Base-by-base conservation (phyloP, 2,888 invertebrate species). In the Lordiphosa andalusiaca region DNA sequence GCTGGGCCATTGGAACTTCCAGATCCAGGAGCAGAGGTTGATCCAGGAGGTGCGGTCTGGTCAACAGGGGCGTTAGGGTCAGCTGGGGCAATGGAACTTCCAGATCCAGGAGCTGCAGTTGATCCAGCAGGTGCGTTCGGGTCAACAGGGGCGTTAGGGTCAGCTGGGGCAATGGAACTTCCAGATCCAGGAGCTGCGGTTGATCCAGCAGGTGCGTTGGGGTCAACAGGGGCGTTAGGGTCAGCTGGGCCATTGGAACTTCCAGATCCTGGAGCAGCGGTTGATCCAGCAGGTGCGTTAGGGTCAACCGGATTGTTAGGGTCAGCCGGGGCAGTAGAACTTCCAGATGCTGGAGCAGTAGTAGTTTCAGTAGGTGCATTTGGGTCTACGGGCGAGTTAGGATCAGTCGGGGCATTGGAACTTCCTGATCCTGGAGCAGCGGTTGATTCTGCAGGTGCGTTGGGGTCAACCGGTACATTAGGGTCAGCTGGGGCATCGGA, bases 141-240 rank as follows among this genome's bases (percentile, higher is more conserved):
- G 0, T 42, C 48, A 0, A 53, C 44, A 2, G 59, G 56, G 0
- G 39, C 46, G 0, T 25, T 52, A 0, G 61, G 61, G 0, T 42
- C 48, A 19, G 4, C 46, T 4, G 60, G 56, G 0, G 36, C 46
- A 0, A 25, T 52, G 0, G 61, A 60, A 0, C 38, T 42, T 0
- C 47, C 46, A 1, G 48, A 2, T 0, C 48, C 48, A 7, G 48
- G 48, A 6, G 51, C 21, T 1, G 41, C 46, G 2, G 46, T 46
- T 2, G 46, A 10, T 9, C 23, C 51, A 6, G 23, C 59, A 9
- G 67, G 67, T 5, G 53, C 56, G n/a, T 59, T 65, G 0, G 67
- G 62, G 10, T 69, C 46, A 0, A 46, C 56, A 13, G 72, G 65
- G 0, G 40, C 40, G 0, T 50, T 68, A 0, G 73, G 61, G 12